These are phyloP conservation scores for Diachasma alloeum DNA, from an alignment of 1,140 invertebrate genomes.

Conservation along the genomic window DNA sequence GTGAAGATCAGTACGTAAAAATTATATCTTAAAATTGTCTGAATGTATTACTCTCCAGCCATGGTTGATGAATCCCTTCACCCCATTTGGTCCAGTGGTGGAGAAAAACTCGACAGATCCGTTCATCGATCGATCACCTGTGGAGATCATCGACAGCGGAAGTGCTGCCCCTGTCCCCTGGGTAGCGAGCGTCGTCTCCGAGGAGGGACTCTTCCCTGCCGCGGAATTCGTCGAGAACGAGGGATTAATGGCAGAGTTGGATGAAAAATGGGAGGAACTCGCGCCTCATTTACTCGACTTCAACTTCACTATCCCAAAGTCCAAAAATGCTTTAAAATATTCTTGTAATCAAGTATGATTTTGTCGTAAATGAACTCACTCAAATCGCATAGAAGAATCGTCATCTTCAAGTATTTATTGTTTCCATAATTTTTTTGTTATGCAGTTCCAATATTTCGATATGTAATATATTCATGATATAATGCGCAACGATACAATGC, in stretches of 20 bases:
- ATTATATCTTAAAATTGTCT: too few relatives aligned
- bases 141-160: slow-evolving; percentile 61
- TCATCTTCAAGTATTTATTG: too few relatives aligned
- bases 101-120: slow-evolving; percentile 58
- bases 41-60: background rate
- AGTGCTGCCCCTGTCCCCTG: slow-evolving; percentile 63
- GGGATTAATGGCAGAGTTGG: slow-evolving; percentile 60
- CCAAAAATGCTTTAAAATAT: slow-evolving; percentile 52
- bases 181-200: slow-evolving; percentile 61
- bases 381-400: too few relatives aligned
- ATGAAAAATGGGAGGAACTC: slow-evolving; percentile 68
- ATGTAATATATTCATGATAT: too few relatives aligned
- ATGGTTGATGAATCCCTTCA: slow-evolving; percentile 45
- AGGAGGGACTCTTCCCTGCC: slow-evolving; percentile 68
- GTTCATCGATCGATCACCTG: slow-evolving; percentile 65
- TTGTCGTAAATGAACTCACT: too few relatives aligned
- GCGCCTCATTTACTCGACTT: slow-evolving; percentile 69
- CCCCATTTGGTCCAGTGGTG: slow-evolving; percentile 66
- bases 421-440: too few relatives aligned
- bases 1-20: too few relatives aligned
- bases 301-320: slow-evolving; percentile 67
- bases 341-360: too few relatives aligned
- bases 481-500: too few relatives aligned
- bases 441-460: too few relatives aligned
- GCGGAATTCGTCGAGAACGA: slow-evolving; percentile 62